Evolutionary conservation across 2,888 invertebrate species (phyloP).

Genomic region (Drepanosiphum platanoidis): DNA sequence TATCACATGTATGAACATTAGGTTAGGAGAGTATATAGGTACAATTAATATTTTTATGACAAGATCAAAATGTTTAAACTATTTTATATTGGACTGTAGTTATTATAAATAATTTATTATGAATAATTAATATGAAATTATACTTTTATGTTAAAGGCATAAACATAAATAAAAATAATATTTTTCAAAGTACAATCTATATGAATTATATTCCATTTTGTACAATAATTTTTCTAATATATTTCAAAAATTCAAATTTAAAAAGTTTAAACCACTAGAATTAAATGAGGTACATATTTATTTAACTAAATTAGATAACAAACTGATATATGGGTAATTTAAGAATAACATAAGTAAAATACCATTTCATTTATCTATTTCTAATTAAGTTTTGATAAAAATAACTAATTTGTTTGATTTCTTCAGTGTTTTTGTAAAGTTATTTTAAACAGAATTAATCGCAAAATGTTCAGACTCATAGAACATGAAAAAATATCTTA

Average conservation of each 20-base stretch:
- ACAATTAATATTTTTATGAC: not conserved
- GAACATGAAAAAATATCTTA: constrained; percentile 31
- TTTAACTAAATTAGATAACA: not conserved
- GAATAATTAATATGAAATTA: not conserved
- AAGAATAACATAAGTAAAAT: not conserved
- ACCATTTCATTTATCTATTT: not conserved
- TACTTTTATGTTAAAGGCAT: too few relatives aligned
- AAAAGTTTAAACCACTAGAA: not conserved
- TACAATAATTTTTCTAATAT: not conserved
- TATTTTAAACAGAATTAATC: not conserved
- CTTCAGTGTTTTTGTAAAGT: too few relatives aligned
- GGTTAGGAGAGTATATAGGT: too few relatives aligned
- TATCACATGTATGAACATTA: too few relatives aligned
- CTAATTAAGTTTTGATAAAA: not conserved
- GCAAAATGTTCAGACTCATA: not conserved
- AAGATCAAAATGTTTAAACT: too few relatives aligned
- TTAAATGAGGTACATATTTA: not conserved
- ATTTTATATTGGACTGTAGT: not conserved
- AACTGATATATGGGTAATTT: not conserved
- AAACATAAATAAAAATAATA: not conserved
- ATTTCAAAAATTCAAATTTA: not conserved
- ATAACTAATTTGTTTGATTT: not conserved
- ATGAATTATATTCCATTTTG: not conserved
- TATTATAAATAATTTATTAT: not conserved
- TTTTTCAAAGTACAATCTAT: not conserved